These are phyloP conservation scores for Nomada ruficornis DNA, from an alignment of 2,888 invertebrate species.

Conservation along the genomic window DNA sequence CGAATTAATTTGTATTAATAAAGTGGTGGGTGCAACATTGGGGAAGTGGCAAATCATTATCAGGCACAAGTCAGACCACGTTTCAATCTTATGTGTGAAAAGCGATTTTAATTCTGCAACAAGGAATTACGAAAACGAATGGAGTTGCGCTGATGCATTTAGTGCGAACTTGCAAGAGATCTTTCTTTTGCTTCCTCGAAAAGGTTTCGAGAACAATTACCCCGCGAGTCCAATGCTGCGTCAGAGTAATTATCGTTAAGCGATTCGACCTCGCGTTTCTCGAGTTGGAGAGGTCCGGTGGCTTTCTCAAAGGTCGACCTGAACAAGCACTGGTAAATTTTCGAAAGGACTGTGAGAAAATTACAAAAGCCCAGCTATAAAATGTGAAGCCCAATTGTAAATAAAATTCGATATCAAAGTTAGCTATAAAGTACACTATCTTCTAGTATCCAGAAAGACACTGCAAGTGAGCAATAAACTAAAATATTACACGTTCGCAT, in stretches of 20 bases:
- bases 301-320: slow-evolving; percentile 50
- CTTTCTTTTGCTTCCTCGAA: slow-evolving; percentile 33
- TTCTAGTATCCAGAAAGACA: no score
- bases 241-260: slow-evolving; percentile 60
- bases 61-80: no score
- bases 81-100: not conserved
- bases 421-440: no score
- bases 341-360: slow-evolving; percentile 17
- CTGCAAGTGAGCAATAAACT: no score
- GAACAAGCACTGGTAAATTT: slow-evolving; percentile 29
- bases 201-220: slow-evolving; percentile 55
- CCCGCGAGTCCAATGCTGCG: slow-evolving; percentile 52
- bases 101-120: not conserved
- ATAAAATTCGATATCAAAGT: no score
- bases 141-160: slow-evolving; percentile 11
- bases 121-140: slow-evolving; percentile 17
- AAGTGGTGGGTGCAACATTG: no score
- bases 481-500: not conserved
- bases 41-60: no score
- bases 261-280: slow-evolving; percentile 56
- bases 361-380: not conserved
- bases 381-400: no score
- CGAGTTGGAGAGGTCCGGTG: slow-evolving; percentile 47
- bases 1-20: not conserved
- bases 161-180: slow-evolving; percentile 27